Evolutionary conservation across 2,113 vertebrate species (phyloP), one percentile per base, ranked within the genome.

Genomic region (Pavo muticus): DNA sequence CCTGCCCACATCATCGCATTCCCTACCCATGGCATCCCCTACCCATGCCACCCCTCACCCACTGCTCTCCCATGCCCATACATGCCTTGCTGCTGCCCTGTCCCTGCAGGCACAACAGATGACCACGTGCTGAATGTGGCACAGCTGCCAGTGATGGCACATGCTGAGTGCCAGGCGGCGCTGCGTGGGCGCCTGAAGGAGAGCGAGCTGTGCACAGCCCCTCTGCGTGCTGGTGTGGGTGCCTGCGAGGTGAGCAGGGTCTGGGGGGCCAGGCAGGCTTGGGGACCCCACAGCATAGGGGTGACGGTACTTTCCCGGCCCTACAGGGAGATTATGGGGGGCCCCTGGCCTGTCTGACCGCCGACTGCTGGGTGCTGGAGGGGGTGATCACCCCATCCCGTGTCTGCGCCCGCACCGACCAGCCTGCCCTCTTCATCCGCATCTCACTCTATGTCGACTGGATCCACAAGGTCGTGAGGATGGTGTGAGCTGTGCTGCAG

Each of bases 361-460:
- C 98, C 2, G 98, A 99, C 94, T 99, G 99, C 97, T 99, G 99
- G 99, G 99, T 99, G 64, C 97, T 99, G 18, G 98, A 99, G 93
- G 99, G 99, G 5, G 98, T 99, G 69, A 99, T 99, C 93, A 99
- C 98, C 74, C 99, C 99, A 4, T 98, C 99, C 95, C 98, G 99
- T 6, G 98, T 99, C 70, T 99, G 99, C 0, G 99, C 99, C 80
- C 98, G 98, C 96, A 97, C 95, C 0, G 98, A 98, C 23, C 98
- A 98, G 91, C 99, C 99, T 3, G 99, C 98, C 63, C 97, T 99
- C 97, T 99, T 99, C 96, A 98, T 98, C 92, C 99, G 99, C 0
- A 97, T 99, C 72, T 99, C 99, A 1, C 95, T 99, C 70, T 99
- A 99, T 1, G 99, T 99, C 7, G 98, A 99, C 97, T 99, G 99